Base-by-base conservation (phyloP, 2,113 vertebrate species). In the Pterocles burchelli region DNA sequence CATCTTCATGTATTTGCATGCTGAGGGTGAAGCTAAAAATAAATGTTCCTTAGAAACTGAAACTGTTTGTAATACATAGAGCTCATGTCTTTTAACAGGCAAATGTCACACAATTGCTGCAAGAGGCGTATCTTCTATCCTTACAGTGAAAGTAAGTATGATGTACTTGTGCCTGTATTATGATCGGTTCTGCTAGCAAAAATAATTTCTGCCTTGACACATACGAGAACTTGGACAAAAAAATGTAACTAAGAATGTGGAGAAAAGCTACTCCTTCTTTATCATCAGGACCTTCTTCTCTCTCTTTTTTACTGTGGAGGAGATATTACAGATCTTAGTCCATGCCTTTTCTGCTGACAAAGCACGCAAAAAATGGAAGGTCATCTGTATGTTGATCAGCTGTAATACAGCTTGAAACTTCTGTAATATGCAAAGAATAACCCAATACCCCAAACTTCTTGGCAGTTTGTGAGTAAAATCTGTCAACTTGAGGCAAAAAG, bases 11-110 rank as follows among this genome's bases (percentile, higher is more conserved):
- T 13, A 38, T 52, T 70, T 59, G 9, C 17, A 7, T 34, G 7
- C 10, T 57, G 7, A 80, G 6, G 6, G 7, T 61, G 20, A 65
- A 78, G 15, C 10, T 10, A 43, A 62, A 55, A 62, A 46, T 48
- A 65, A 28, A 6, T 7, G 8, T 18, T 84, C 21, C 52, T 71
- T 52, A 71, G 51, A 84, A 79, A 41, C 5, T 46, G 46, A 63
- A 88, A 41, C n/a, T 0, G 0, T 7, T 7, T 52, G 16, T 13
- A 62, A 3, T 17, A 85, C 0, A 6, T 19, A 28, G 16, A 52
- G 14, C 29, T 85, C 2, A 2, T 1, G 6, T 17, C 7, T 84
- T 83, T 61, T 24, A 45, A n/a, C 29, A 33, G 17, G 19, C 28
- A 36, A 45, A 43, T 33, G 26, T 26, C 46, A 49, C 6, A 11